Conservation (phyloP, 2,888 invertebrate species). For the Ephialtes manifestator region DNA sequence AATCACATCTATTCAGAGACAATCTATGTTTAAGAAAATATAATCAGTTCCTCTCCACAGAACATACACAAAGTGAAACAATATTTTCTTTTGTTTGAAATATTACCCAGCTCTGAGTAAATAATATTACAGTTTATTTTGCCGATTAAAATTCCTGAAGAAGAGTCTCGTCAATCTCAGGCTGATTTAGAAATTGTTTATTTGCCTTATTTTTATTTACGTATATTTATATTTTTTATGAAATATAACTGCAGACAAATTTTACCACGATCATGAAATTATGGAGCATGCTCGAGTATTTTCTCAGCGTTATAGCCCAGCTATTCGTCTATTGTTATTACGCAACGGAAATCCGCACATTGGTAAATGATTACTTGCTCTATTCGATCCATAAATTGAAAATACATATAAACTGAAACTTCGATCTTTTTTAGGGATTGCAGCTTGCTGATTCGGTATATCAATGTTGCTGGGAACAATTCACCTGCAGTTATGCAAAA, state of each 20-base stretch:
- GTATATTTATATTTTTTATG: too few species aligned
- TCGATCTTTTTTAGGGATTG: slow-evolving; percentile 70
- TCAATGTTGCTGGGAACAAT: slow-evolving; percentile 73
- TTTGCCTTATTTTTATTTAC: too few species aligned
- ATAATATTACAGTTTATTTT: too few species aligned
- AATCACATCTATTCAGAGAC: too few species aligned
- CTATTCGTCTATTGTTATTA: slow-evolving; percentile 75
- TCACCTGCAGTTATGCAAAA: neutral
- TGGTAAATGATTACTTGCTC: slow-evolving; percentile 68
- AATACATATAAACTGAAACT: neutral
- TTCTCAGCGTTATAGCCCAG: slow-evolving; percentile 68
- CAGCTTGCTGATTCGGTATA: slow-evolving; percentile 74
- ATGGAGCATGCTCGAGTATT: slow-evolving; percentile 74
- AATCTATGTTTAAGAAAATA: too few species aligned
- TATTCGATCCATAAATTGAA: slow-evolving; percentile 10
- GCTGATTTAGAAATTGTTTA: neutral
- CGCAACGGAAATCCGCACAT: slow-evolving; percentile 70
- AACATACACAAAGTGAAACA: too few species aligned
- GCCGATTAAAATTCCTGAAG: too few species aligned
- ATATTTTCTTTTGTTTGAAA: too few species aligned
- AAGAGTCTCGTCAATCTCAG: too few species aligned
- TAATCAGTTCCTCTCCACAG: too few species aligned
- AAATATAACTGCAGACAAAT: slow-evolving; percentile 38
- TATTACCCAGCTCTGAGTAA: too few species aligned
- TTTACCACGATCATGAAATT: slow-evolving; percentile 69